Base-by-base conservation (phyloP, 1,140 invertebrate species). In the Heliconius eleuchia region DNA sequence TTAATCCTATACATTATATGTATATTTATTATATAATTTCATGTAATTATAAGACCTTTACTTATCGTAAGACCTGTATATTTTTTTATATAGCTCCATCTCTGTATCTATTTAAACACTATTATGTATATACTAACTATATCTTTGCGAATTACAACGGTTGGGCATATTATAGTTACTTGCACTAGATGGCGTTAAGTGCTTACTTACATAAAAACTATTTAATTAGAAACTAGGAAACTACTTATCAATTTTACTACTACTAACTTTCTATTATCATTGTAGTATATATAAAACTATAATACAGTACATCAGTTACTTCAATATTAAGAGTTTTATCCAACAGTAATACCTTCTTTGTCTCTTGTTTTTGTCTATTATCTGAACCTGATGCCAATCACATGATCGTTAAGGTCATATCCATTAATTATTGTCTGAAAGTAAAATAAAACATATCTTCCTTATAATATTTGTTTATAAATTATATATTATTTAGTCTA, bases 361-460 rank as follows among this genome's bases (percentile, higher is more conserved):
- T 23, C n/a, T 8, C 19, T 11, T 6, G 27, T 66, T 30, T 66
- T 66, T 16, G 23, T 30, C 23, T 66, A 66, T 66, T 66, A 27
- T 30, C 60, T 66, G n/a, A 30, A 66, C 2, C 60, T 30, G 60
- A 66, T 66, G 27, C 23, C 13, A 30, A 30, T 66, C 60, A 66
- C 23, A 66, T 66, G 60, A 66, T 30, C 9, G 60, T 30, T 30
- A n/a, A 66, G 60, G 60, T 66, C 60, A 66, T 66, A n/a, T 66
- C 60, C 60, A 66, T 66, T 30, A 27, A 30, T 66, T 66, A 66
- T 66, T 66, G 23, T 30, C 27, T 66, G 23, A 11, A 13, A 13
- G 23, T 66, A 13, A 30, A 66, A 66, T 16, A 30, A 18, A 30
- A 18, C 27, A 3, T 2, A 66, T 13, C 4, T 30, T 6, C 27